Evolutionary conservation across 1,140 invertebrate genomes (phyloP), one percentile per base, ranked within the genome.

Genomic region (Mactra quadrangularis): DNA sequence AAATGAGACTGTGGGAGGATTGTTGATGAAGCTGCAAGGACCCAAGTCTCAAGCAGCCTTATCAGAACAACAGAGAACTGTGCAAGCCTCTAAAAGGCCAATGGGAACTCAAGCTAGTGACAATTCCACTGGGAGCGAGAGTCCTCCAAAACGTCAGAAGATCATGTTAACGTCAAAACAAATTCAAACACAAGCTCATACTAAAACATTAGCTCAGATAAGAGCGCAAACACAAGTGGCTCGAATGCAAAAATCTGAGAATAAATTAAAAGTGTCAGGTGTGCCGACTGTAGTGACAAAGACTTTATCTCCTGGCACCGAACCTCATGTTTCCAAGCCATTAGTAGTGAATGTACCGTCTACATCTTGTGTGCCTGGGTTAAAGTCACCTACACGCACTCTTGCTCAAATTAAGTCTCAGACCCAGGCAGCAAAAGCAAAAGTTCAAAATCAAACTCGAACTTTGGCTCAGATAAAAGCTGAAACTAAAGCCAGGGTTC

Each of bases 391-490:
- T 77, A 92, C 90, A 11, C 79, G 90, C 66, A 92, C 91, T 25
- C 86, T 92, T 22, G 92, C 92, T 64, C 90, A 92, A 83, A 91
- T 92, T 31, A 91, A 91, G 84, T 88, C 89, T 45, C 91, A 90
- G 79, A 89, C 90, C 47, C 88, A 90, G 84, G 90, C 89, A 25
- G 87, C 87, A 11, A 85, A 87, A 59, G 85, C 81, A 38, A 82
- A 86, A 45, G 55, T 70, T 1, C 83, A 87, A 35, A 84, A 83
- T 45, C 90, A 90, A 53, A 91, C 91, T 25, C 72, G 89, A 62
- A 92, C 91, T 66, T 82, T 92, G 41, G 91, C 90, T 66, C 89
- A 91, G 84, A 91, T 92, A 25, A 92, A 92, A 79, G 90, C 91
- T 50, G 87, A 91, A 82, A 91, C 90, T 9, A 89, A 89, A 78